These are phyloP conservation scores for Drosophila niveifrons DNA, from an alignment of 2,888 invertebrate species.

Conservation along the genomic window DNA sequence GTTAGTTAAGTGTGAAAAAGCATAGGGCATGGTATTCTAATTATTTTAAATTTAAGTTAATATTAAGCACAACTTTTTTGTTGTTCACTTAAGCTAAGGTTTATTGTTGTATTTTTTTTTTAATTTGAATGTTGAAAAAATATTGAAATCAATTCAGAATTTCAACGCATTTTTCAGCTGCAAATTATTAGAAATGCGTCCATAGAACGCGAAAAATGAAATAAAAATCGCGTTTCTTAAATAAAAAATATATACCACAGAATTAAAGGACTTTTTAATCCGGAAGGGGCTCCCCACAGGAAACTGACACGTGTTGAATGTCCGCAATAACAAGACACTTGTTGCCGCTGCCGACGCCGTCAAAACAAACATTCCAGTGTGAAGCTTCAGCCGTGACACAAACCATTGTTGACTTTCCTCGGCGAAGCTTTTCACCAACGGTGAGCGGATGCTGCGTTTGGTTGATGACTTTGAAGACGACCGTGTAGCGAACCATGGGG, in stretches of 20 bases:
- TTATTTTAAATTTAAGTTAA: conserved; percentile 30
- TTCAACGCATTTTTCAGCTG: conserved; percentile 62
- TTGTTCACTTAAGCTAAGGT: conserved; percentile 55
- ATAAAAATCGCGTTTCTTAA: conserved; percentile 38
- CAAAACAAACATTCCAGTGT: conserved; percentile 50
- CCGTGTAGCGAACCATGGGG: conserved; percentile 28
- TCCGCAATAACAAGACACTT: conserved; percentile 9
- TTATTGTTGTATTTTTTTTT: conserved; percentile 57
- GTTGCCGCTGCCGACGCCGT: conserved; percentile 50
- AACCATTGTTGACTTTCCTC: conserved; percentile 41
- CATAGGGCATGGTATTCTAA: conserved; percentile 35
- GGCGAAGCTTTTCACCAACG: conserved; percentile 53
- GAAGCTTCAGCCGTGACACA: conserved; percentile 48
- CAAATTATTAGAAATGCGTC: conserved; percentile 45
- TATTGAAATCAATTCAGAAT: conserved; percentile 48
- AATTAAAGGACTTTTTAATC: not conserved
- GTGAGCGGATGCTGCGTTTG: conserved; percentile 45
- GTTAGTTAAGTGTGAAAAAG: conserved; percentile 22
- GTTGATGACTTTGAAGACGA: conserved; percentile 55
- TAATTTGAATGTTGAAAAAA: conserved; percentile 69
- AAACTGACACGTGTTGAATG: conserved; percentile 32
- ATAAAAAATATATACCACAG: conserved; percentile 18
- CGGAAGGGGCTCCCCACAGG: not conserved
- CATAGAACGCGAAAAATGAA: conserved; percentile 35
- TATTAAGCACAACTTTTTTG: conserved; percentile 53